Percentiles rank a stretch among this genome's conserved stretches.
Conservation (phyloP, 2,888 invertebrate genomes). For the Aphidoletes aphidimyza region DNA sequence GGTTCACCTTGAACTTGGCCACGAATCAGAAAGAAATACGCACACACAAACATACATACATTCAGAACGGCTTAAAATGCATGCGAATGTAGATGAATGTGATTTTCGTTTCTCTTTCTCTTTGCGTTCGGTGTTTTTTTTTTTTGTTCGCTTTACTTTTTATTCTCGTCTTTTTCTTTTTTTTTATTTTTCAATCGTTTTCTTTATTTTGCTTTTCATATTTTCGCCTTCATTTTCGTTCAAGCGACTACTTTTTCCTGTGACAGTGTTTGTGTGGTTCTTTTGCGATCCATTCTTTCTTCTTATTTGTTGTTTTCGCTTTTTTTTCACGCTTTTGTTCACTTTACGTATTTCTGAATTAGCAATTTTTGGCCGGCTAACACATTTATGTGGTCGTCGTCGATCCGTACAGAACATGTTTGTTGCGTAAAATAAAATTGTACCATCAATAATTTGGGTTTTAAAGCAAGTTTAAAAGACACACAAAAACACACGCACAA, state of each 20-base stretch:
- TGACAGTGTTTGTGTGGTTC: not conserved
- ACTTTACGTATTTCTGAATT: not conserved
- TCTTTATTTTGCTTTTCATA: constrained; percentile 11
- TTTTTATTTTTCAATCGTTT: not conserved
- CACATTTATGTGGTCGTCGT: constrained; percentile 43
- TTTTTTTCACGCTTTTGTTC: constrained; percentile 6
- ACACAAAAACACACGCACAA: no score
- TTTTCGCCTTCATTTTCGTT: constrained; percentile 40
- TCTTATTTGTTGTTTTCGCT: constrained; percentile 13
- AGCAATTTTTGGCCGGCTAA: constrained; percentile 37
- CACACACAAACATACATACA: constrained; percentile 47
- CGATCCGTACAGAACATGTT: constrained; percentile 22
- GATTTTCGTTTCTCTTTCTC: not conserved
- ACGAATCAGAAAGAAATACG: constrained; percentile 56
- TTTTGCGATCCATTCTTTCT: not conserved
- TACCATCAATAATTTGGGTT: not conserved
- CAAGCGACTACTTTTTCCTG: not conserved
- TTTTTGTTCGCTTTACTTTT: not conserved
- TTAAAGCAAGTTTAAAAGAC: not conserved
- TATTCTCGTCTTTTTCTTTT: not conserved
- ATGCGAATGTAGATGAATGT: not conserved
- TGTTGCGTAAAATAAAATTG: constrained; percentile 21
- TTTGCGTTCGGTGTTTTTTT: not conserved
- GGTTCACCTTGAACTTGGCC: constrained; percentile 59
- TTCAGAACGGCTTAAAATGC: not conserved